phyloP scores from a whole-genome alignment of 2,797 vertebrate species.

The Pseudotriccus pelzelni region DNA sequence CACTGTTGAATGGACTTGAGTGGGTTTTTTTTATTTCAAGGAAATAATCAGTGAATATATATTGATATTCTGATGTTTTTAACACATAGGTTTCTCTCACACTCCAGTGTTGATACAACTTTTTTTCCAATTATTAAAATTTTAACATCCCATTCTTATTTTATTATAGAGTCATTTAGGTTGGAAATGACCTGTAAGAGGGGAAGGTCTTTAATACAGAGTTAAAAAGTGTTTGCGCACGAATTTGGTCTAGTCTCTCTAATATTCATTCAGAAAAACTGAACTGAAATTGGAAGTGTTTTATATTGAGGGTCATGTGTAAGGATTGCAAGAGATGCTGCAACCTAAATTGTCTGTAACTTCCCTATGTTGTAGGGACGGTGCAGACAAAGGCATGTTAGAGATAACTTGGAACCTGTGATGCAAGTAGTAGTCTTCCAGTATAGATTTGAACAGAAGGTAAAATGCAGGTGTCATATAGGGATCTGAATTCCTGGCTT shows the following conservation, averaged over 20 bases:
- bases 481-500: neutral
- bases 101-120: neutral
- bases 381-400: neutral
- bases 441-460: neutral
- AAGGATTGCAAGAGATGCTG: neutral
- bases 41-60: neutral
- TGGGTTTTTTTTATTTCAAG: neutral
- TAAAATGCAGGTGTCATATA: neutral
- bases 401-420: neutral
- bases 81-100: neutral
- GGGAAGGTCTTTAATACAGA: neutral
- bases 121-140: neutral
- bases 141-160: neutral
- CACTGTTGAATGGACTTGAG: neutral
- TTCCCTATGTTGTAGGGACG: accelerated
- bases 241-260: neutral
- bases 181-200: neutral
- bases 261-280: neutral
- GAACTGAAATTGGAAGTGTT: neutral
- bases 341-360: neutral
- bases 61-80: neutral
- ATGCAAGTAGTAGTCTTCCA: neutral
- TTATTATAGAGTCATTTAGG: neutral
- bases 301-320: neutral
- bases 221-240: neutral